Evolutionary conservation across 2,797 vertebrate genomes (phyloP).

Genomic region (Cyprinella venusta): DNA sequence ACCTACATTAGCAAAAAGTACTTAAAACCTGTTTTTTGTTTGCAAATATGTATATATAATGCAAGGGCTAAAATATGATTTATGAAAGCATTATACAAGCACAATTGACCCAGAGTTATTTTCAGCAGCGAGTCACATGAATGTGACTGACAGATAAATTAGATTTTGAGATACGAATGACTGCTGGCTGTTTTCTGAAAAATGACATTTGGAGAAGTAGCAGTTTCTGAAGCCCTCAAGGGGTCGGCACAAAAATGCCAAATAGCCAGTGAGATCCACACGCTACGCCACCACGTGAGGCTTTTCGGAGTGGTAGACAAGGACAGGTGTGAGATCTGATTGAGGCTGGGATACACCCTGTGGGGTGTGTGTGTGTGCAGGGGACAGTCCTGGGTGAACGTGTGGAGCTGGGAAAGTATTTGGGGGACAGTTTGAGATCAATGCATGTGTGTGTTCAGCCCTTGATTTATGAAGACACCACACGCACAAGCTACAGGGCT

Average conservation of each 20-base stretch:
- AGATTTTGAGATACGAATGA: background rate
- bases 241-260: background rate
- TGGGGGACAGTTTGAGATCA: conserved; percentile 28
- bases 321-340: conserved; percentile 42
- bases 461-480: conserved; percentile 46
- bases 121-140: background rate
- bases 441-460: conserved; percentile 23
- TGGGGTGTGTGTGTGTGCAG: background rate
- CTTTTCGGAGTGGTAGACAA: background rate
- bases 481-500: background rate
- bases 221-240: background rate
- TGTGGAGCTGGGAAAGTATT: conserved; percentile 28
- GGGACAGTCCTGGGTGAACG: background rate
- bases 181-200: background rate
- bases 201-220: background rate
- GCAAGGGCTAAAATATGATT: background rate
- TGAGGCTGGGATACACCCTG: conserved; percentile 12
- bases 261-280: conserved; percentile 6
- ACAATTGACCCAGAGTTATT: background rate
- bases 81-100: background rate
- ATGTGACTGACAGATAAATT: conserved; percentile 21
- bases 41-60: background rate
- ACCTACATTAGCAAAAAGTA: too few species aligned
- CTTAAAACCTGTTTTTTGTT: too few species aligned
- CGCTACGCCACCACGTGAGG: background rate